Conservation (phyloP, 2,797 vertebrate species). For the Merluccius polli region DNA sequence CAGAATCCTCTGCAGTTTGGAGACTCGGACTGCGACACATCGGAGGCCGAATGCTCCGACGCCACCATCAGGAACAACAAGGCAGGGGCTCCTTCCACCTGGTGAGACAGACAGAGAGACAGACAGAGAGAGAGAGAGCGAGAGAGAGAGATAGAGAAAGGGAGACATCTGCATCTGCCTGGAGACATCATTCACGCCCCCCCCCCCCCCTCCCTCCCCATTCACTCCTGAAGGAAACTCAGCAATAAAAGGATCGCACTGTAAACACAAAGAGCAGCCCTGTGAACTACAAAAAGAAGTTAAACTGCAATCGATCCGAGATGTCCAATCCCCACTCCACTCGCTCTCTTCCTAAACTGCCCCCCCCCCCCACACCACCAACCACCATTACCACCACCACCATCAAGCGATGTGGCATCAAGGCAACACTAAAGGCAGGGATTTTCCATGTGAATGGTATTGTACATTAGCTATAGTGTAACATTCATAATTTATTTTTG, state of each 20-base stretch:
- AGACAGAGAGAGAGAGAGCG: conserved; percentile 23
- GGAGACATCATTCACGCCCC: conserved; percentile 49
- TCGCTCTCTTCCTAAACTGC: conserved; percentile 37
- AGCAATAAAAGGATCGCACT: conserved; percentile 86
- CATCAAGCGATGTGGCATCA: conserved; percentile 68
- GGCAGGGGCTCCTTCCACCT: conserved; percentile 86
- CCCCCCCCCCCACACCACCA: not conserved
- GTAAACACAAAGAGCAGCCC: conserved; percentile 54
- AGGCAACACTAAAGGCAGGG: conserved; percentile 92
- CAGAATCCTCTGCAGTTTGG: conserved; percentile 92
- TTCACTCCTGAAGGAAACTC: conserved; percentile 74
- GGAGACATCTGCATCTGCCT: conserved; percentile 51
- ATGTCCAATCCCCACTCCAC: conserved; percentile 16
- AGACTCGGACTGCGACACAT: conserved; percentile 92
- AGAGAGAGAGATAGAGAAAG: conserved; percentile 14
- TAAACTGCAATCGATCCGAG: conserved; percentile 48
- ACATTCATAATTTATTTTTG: conserved; percentile 93
- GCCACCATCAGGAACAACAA: conserved; percentile 95
- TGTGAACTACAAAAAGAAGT: conserved; percentile 33
- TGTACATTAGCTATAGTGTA: conserved; percentile 90
- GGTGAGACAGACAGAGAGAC: conserved; percentile 72
- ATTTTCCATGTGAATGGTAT: conserved; percentile 86
- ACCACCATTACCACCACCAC: no score
- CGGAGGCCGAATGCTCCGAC: conserved; percentile 95
- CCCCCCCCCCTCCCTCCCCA: conserved; percentile 39